phyloP scores from a whole-genome alignment of 2,888 invertebrate genomes.

The Lordiphosa andalusiaca region DNA sequence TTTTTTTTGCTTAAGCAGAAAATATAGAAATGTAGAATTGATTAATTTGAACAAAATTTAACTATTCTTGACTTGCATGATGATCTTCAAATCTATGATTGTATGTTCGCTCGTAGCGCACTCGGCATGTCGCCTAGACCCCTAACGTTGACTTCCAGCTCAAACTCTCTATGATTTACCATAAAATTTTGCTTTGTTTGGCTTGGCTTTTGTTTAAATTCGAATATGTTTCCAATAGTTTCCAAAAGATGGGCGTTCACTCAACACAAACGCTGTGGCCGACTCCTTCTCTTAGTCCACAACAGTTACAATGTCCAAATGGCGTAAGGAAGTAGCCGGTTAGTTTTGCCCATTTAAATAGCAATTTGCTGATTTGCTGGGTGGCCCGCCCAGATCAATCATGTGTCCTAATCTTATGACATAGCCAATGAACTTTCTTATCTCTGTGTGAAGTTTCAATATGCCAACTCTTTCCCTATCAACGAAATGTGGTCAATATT shows the following conservation, averaged over 20 bases:
- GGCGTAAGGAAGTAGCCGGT: conserved; percentile 78
- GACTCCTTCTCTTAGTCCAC: conserved; percentile 7
- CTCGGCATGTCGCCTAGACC: conserved; percentile 6
- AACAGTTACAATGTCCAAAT: conserved; percentile 49
- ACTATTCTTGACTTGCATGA: no score
- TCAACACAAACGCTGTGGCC: conserved; percentile 3
- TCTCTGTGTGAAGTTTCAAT: neutral
- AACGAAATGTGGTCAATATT: conserved; percentile 11
- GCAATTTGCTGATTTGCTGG: conserved; percentile 29
- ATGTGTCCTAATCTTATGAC: conserved; percentile 16
- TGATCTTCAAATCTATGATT: no score
- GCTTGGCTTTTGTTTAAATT: conserved; percentile 8
- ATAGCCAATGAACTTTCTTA: conserved; percentile 13
- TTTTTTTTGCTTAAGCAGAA: no score
- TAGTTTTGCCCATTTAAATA: conserved; percentile 73
- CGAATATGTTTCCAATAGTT: conserved; percentile 41
- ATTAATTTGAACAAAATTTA: no score
- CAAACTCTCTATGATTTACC: conserved; percentile 37
- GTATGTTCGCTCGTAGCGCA: conserved; percentile 19
- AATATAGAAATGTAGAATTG: no score
- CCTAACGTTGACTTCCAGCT: neutral
- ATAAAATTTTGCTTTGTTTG: conserved; percentile 59
- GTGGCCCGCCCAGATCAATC: conserved; percentile 20
- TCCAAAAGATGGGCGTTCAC: conserved; percentile 37
- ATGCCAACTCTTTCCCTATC: conserved; percentile 12